phyloP scores from a whole-genome alignment of 2,113 vertebrate species.

The Tragulus kanchil region DNA sequence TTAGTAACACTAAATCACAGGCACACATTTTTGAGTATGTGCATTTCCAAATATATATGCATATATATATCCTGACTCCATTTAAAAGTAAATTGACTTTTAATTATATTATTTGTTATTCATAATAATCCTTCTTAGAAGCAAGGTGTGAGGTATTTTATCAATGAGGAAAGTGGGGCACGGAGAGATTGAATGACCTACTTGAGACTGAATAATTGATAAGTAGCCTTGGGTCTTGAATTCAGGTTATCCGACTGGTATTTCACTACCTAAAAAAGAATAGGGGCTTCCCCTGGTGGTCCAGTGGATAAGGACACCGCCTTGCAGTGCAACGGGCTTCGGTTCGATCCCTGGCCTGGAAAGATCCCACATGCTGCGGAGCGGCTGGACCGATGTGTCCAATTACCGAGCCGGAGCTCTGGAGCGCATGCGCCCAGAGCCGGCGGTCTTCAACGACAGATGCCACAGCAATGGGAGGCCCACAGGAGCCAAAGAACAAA shows the following conservation, averaged over 20 bases:
- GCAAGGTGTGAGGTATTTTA: conserved; percentile 8
- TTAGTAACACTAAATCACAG: background rate
- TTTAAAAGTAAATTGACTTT: conserved; percentile 3
- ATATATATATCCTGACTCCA: background rate
- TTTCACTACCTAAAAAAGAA: background rate
- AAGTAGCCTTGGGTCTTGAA: background rate
- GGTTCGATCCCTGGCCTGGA: no score
- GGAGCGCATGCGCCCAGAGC: no score
- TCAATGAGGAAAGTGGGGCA: background rate
- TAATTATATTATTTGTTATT: conserved; percentile 16
- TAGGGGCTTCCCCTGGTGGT: no score
- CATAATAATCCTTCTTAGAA: background rate
- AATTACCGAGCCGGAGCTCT: no score
- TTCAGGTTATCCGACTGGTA: background rate
- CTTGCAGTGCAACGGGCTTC: no score
- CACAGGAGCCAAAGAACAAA: no score
- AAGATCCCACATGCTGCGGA: no score
- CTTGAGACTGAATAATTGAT: background rate
- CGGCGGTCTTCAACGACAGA: no score
- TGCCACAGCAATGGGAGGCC: no score
- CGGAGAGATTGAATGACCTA: background rate
- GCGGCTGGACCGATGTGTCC: no score
- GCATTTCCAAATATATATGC: background rate
- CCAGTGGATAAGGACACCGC: no score
- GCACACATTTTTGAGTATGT: background rate